These are phyloP conservation scores for Ophthalmolycus amberensis DNA, from an alignment of 2,113 vertebrate species.

Conservation along the genomic window DNA sequence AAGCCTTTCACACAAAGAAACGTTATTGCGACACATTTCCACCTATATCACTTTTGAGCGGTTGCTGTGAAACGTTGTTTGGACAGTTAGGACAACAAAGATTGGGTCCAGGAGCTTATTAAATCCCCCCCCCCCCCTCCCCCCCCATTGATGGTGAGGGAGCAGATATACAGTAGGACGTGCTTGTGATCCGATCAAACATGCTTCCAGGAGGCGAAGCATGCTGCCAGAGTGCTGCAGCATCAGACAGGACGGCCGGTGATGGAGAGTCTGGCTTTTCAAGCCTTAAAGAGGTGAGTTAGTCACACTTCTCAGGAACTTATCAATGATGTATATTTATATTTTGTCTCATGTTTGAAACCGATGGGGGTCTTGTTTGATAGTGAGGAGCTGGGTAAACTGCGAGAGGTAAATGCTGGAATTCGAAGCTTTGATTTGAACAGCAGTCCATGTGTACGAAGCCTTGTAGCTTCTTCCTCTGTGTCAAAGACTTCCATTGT, in stretches of 20 bases:
- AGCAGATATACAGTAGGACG: background rate
- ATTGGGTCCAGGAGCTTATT: slow-evolving; percentile 67
- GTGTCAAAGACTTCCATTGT: background rate
- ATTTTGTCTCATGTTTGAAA: background rate
- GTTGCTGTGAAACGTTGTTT: slow-evolving; percentile 83
- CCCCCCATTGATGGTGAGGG: slow-evolving; percentile 52
- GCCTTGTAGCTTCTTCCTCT: no score
- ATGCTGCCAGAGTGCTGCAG: background rate
- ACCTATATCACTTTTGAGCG: background rate
- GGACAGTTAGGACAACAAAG: slow-evolving; percentile 52
- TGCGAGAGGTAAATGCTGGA: background rate
- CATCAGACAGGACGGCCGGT: background rate
- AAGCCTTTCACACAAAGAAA: background rate
- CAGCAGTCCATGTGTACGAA: background rate
- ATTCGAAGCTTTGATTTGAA: background rate
- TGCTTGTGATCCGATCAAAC: slow-evolving; percentile 25
- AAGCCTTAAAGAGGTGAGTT: slow-evolving; percentile 51
- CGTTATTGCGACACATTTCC: slow-evolving; percentile 33
- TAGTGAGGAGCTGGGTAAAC: background rate
- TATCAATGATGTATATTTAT: background rate
- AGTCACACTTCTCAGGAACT: background rate
- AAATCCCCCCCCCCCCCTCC: slow-evolving; percentile 72
- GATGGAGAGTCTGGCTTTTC: slow-evolving; percentile 37
- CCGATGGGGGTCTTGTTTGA: background rate
- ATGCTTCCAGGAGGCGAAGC: slow-evolving; percentile 28